Percentiles rank a stretch among this genome's conserved stretches.
These are phyloP conservation scores for Aythya baeri DNA, from an alignment of 2,113 vertebrate genomes.

Conservation along the genomic window DNA sequence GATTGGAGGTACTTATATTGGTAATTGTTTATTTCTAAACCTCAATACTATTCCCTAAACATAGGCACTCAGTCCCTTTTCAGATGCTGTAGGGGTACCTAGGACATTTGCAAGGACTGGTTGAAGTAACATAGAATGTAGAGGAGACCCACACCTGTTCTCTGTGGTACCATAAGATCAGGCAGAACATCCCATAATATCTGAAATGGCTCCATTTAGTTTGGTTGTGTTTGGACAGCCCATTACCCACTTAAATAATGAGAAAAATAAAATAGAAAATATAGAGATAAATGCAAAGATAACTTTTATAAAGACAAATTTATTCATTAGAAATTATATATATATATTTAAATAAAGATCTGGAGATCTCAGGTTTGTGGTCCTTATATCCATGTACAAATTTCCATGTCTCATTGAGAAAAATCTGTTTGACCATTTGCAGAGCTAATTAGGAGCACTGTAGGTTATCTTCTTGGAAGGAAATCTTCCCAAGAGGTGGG, in stretches of 20 bases:
- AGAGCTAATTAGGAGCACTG: conserved; percentile 71
- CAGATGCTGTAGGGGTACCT: neutral
- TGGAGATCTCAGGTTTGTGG: neutral
- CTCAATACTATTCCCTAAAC: neutral
- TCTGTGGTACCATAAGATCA: neutral
- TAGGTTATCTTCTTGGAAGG: conserved; percentile 61
- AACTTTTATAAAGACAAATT: neutral
- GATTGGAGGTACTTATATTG: neutral
- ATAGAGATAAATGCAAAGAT: neutral
- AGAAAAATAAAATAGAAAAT: neutral
- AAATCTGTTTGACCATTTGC: conserved; percentile 54
- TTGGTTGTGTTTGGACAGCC: neutral
- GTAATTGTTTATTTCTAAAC: neutral
- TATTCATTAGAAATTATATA: neutral
- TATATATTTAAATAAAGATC: neutral
- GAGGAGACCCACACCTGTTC: neutral
- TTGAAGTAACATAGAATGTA: neutral
- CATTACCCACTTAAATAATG: neutral
- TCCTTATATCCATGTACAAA: neutral
- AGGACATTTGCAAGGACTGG: neutral
- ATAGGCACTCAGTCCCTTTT: neutral
- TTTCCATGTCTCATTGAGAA: conserved; percentile 8
- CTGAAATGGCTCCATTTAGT: neutral
- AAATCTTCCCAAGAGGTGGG: conserved; percentile 71
- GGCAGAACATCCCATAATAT: neutral